Percentiles rank a stretch among this genome's conserved stretches.
Evolutionary conservation across 1,140 invertebrate genomes (phyloP).

Genomic region (Holcopasites calliopsidis): DNA sequence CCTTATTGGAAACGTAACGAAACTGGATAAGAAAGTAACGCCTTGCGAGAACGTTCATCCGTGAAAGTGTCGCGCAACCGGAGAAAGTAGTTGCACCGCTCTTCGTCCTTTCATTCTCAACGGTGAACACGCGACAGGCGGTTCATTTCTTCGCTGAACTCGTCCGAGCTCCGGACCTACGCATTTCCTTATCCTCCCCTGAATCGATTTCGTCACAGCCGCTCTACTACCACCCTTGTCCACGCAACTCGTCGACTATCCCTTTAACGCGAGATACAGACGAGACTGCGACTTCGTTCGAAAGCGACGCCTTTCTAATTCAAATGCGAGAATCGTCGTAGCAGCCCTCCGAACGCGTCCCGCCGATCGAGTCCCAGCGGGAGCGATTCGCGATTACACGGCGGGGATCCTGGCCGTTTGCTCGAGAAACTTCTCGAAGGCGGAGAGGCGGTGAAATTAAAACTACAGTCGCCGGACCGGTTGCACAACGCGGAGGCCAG

Average conservation of each 20-base stretch:
- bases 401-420: not conserved
- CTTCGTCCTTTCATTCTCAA: conserved; percentile 33
- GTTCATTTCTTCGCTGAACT: not conserved
- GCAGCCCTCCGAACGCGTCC: not conserved
- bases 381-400: too few relatives aligned
- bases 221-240: too few relatives aligned
- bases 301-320: too few relatives aligned
- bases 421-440: conserved; percentile 71
- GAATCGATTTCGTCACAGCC: too few relatives aligned
- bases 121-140: not conserved
- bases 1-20: too few relatives aligned
- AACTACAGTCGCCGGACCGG: conserved; percentile 69
- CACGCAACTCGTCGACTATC: too few relatives aligned
- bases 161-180: not conserved
- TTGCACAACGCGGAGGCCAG: conserved; percentile 74
- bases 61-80: conserved; percentile 24
- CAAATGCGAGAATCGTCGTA: too few relatives aligned
- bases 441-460: conserved; percentile 55
- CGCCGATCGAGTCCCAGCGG: conserved; percentile 1
- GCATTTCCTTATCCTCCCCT: too few relatives aligned
- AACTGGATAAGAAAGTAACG: conserved; percentile 22
- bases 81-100: conserved; percentile 39
- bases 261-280: too few relatives aligned
- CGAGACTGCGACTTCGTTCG: too few relatives aligned
- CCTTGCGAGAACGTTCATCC: conserved; percentile 22